Evolutionary conservation across 2,797 vertebrate genomes (phyloP).

Genomic region (Acipenser transmontanus): DNA sequence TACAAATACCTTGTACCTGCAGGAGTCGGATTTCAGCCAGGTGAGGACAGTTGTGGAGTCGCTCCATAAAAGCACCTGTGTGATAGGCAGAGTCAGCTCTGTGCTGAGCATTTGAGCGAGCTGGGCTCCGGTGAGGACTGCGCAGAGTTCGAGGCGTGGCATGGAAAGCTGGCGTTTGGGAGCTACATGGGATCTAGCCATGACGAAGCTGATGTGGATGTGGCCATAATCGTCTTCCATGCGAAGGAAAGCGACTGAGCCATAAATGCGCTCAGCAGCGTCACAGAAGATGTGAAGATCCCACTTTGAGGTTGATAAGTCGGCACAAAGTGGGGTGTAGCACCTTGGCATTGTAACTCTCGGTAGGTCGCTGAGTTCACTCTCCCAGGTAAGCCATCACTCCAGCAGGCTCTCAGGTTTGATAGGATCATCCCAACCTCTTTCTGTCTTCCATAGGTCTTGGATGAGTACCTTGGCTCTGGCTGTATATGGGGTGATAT

Average conservation of each 20-base stretch:
- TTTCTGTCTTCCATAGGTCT: slow-evolving; percentile 13
- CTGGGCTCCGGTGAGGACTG: slow-evolving; percentile 13
- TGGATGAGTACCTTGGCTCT: slow-evolving; percentile 20
- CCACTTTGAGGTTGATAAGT: background rate
- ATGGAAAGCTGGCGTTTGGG: slow-evolving; percentile 15
- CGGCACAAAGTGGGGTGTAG: slow-evolving; percentile 5
- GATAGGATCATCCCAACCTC: slow-evolving; percentile 20
- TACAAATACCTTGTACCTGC: slow-evolving; percentile 9
- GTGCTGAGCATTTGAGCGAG: background rate
- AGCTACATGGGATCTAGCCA: slow-evolving; percentile 16
- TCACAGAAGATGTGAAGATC: slow-evolving; percentile 20
- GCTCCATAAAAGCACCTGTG: background rate
- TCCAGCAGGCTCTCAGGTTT: slow-evolving; percentile 6
- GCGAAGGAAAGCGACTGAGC: slow-evolving; percentile 19
- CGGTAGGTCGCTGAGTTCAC: slow-evolving; percentile 12
- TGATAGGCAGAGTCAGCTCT: slow-evolving; percentile 15
- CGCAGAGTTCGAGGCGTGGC: slow-evolving; percentile 16
- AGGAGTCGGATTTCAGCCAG: slow-evolving; percentile 20
- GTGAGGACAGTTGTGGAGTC: slow-evolving; percentile 21
- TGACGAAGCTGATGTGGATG: slow-evolving; percentile 11
- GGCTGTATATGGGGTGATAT: slow-evolving; percentile 14
- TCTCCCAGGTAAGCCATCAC: slow-evolving; percentile 14
- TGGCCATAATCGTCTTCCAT: background rate
- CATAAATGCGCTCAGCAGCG: slow-evolving; percentile 16
- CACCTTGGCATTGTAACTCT: slow-evolving; percentile 7